Percentiles rank a stretch among this genome's conserved stretches.
These are phyloP conservation scores for Coptodon rendalli DNA, from an alignment of 2,113 vertebrate species.

Conservation along the genomic window DNA sequence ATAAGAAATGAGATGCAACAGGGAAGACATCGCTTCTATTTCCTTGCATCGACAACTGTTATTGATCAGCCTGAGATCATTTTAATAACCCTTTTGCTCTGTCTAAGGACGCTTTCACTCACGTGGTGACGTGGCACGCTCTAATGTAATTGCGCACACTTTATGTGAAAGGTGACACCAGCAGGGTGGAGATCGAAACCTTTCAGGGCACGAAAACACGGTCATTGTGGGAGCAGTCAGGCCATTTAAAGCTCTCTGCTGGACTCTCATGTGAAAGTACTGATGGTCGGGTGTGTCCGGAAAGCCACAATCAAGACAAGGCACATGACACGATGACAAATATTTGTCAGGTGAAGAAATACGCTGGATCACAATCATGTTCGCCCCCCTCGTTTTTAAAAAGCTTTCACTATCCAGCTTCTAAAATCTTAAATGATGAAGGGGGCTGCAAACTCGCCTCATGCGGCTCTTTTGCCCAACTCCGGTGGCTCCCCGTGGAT, in stretches of 20 bases:
- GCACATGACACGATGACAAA: neutral
- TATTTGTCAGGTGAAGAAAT: neutral
- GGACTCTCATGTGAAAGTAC: neutral
- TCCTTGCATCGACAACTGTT: neutral
- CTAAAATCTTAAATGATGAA: neutral
- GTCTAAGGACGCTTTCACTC: neutral
- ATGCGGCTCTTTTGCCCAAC: neutral
- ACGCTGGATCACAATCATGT: neutral
- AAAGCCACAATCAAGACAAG: neutral
- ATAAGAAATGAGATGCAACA: neutral
- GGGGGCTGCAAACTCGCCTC: neutral
- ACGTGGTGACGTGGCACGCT: neutral
- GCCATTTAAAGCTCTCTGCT: neutral
- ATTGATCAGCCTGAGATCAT: neutral
- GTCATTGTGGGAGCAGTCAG: neutral
- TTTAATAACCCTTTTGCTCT: neutral
- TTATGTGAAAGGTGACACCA: neutral
- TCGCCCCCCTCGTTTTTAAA: neutral
- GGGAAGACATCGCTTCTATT: neutral
- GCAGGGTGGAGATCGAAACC: slow-evolving; percentile 20
- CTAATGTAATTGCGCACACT: neutral
- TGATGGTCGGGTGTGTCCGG: neutral
- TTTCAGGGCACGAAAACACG: neutral
- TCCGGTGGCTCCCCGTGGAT: neutral
- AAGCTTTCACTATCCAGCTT: neutral